phyloP scores from a whole-genome alignment of 2,888 invertebrate species.

The Pinctada fucata region DNA sequence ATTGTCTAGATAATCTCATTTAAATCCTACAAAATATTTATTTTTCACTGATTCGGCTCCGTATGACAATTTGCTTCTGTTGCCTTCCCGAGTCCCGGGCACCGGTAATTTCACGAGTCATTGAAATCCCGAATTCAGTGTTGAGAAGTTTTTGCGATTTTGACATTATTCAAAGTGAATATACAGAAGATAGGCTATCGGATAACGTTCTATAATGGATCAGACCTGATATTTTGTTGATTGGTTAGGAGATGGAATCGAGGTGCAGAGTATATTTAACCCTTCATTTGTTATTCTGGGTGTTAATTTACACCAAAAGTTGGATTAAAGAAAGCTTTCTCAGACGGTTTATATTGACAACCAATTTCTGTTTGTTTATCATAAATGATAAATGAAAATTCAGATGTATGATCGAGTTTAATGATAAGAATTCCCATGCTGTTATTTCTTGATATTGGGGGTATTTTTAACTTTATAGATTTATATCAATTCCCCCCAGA shows the following conservation, averaged over 20 bases:
- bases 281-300: background rate
- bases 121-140: background rate
- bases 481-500: too few relatives aligned
- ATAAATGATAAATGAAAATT: background rate
- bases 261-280: background rate
- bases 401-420: background rate
- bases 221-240: background rate
- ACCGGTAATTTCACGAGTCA: conserved; percentile 14
- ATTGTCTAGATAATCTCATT: background rate
- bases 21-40: background rate
- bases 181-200: background rate
- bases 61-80: background rate
- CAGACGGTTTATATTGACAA: background rate
- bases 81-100: background rate
- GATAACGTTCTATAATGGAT: background rate
- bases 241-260: background rate
- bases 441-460: background rate
- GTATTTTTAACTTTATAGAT: background rate
- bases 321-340: background rate
- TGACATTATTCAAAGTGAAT: conserved; percentile 3
- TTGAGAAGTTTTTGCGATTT: background rate
- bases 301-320: background rate
- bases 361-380: background rate
- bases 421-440: too few relatives aligned
- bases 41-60: background rate